Percentiles rank a stretch among this genome's conserved stretches.
These are phyloP conservation scores for Pseudococcus viburni DNA, from an alignment of 2,888 invertebrate genomes.

Conservation along the genomic window DNA sequence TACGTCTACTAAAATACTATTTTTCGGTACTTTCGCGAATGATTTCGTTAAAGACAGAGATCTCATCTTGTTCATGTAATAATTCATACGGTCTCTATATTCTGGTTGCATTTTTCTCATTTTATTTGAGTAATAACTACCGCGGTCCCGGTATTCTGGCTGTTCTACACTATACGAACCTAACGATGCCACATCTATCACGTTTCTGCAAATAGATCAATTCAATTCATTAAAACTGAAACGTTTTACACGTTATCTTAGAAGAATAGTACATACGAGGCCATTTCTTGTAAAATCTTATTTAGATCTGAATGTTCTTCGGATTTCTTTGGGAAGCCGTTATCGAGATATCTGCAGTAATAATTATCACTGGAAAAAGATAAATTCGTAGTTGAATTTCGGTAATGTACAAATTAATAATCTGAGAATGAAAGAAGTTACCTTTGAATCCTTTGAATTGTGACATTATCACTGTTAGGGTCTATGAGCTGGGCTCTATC, in stretches of 20 bases:
- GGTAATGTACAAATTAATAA: not conserved
- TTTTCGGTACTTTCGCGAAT: slow-evolving; percentile 66
- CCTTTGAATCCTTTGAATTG: slow-evolving; percentile 58
- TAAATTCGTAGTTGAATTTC: not conserved
- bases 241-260: not conserved
- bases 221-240: not conserved
- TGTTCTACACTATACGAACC: slow-evolving; percentile 91
- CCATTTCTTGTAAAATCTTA: slow-evolving; percentile 90
- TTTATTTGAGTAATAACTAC: slow-evolving; percentile 74
- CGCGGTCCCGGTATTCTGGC: slow-evolving; percentile 88
- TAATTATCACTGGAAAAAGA: slow-evolving; percentile 53
- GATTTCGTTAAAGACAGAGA: slow-evolving; percentile 66
- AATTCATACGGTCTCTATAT: slow-evolving; percentile 86
- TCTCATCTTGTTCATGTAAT: slow-evolving; percentile 70
- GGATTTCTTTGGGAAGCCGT: slow-evolving; percentile 80
- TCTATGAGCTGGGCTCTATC: slow-evolving; percentile 63
- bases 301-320: slow-evolving; percentile 93
- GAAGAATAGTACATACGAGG: slow-evolving; percentile 79
- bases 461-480: slow-evolving; percentile 49
- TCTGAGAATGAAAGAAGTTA: not conserved
- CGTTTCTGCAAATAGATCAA: slow-evolving; percentile 78
- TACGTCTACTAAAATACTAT: slow-evolving; percentile 77
- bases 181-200: slow-evolving; percentile 93
- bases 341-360: slow-evolving; percentile 45
- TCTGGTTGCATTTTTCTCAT: slow-evolving; percentile 78